phyloP scores from a whole-genome alignment of 2,113 vertebrate genomes.

The Alectura lathami region DNA sequence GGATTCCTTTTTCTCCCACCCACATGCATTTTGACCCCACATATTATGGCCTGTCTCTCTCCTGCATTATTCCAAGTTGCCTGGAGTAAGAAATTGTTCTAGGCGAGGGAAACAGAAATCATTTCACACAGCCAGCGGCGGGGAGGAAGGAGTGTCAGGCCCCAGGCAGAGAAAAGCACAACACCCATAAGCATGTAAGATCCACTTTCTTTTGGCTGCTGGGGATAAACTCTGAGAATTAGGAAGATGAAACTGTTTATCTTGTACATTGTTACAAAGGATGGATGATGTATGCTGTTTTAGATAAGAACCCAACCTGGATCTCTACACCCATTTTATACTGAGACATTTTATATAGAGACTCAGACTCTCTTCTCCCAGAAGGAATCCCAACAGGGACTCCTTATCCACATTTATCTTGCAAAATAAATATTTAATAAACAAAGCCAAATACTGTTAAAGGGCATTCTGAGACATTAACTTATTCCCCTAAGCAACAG shows the following conservation, averaged over 20 bases:
- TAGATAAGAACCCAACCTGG: not conserved
- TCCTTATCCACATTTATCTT: not conserved
- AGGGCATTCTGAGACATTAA: constrained; percentile 23
- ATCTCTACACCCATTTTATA: not conserved
- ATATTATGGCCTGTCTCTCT: not conserved
- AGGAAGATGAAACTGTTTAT: not conserved
- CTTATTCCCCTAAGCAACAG: constrained; percentile 5
- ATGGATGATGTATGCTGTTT: not conserved
- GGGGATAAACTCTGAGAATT: not conserved
- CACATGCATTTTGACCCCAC: not conserved
- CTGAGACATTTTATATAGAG: not conserved
- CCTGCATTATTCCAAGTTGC: not conserved
- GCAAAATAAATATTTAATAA: constrained; percentile 58
- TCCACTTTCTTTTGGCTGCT: not conserved
- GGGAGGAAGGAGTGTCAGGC: not conserved
- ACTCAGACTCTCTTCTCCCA: rapidly evolving
- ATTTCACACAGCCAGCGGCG: not conserved
- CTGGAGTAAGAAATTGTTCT: not conserved
- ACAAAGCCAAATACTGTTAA: constrained; percentile 34
- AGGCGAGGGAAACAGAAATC: not conserved
- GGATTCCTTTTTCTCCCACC: not conserved
- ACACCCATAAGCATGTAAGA: not conserved
- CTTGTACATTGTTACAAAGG: not conserved
- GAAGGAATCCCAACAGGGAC: not conserved
- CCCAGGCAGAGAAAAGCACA: not conserved